Evolutionary conservation across 2,797 vertebrate species (phyloP), one percentile per base, ranked within the genome.

Genomic region (Dryobates pubescens): DNA sequence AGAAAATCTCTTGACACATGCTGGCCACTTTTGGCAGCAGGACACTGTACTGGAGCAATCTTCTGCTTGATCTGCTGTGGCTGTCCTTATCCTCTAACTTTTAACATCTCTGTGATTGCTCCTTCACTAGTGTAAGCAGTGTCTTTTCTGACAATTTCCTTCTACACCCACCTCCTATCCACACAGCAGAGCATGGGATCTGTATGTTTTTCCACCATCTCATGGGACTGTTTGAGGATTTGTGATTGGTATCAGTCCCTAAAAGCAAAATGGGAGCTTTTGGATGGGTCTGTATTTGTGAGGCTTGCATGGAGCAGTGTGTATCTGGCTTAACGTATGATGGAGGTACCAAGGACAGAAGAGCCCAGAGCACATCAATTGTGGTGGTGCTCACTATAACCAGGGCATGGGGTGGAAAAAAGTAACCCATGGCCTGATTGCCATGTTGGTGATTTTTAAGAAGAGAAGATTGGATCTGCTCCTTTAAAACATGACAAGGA

Each of bases 381-480:
- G 0, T 30, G 56, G 17, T 1, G 20, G 38, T 41, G 38, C 6
- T 49, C 51, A 77, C 24, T 22, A 17, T 41, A 56, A 71, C 17
- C 49, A 41, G 30, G 18, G 9, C 24, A 51, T 27, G 6, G 3
- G 17, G 14, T 36, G 36, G 43, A 83, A 30, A 6, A 58, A 45
- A 59, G 58, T 32, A 72, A 38, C 4, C 23, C 17, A 8, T 13
- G 32, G 43, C 5, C 13, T 0, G 0, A 27, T 36, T 47, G 12
- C 17, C 43, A 4, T 1, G 6, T 5, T 47, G 15, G 11, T 59
- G 49, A 45, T 18, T 17, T 41, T 17, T 26, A 58, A 84, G 36
- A 58, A 49, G 22, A 19, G 2, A 18, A 36, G 9, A 36, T 81
- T 32, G 76, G 6, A 20, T 79, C 79, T 79, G 41, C 5, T 81